Evolutionary conservation across 1,140 invertebrate species (phyloP).

Genomic region (Scaptomyza hsui): DNA sequence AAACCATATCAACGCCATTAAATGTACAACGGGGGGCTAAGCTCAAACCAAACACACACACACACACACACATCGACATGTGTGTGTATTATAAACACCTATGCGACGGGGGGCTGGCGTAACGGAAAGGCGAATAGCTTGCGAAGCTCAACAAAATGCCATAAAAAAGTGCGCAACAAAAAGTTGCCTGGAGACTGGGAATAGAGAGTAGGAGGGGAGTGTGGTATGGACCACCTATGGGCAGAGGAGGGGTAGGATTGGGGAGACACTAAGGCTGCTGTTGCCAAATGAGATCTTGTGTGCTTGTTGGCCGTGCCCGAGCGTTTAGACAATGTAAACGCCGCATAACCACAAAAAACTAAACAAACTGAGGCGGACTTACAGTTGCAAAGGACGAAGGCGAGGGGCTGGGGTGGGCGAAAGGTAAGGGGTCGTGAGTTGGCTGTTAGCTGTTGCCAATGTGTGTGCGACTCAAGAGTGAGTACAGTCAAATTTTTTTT

Average conservation of each 20-base stretch:
- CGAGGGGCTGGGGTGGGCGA: not conserved
- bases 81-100: slow-evolving; percentile 56
- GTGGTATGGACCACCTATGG: slow-evolving; percentile 18
- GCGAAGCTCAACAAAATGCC: slow-evolving; percentile 55
- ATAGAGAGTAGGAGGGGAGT: slow-evolving; percentile 13
- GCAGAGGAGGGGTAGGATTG: not conserved
- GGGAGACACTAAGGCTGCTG: not conserved
- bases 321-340: slow-evolving; percentile 80
- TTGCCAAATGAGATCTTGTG: slow-evolving; percentile 39
- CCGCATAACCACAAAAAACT: slow-evolving; percentile 65
- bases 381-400: not conserved
- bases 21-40: slow-evolving; percentile 76
- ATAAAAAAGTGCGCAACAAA: slow-evolving; percentile 79
- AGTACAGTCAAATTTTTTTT: slow-evolving; percentile 59
- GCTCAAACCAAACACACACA: slow-evolving; percentile 16
- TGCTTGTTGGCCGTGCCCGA: slow-evolving; percentile 58
- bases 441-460: slow-evolving; percentile 22
- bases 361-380: slow-evolving; percentile 63
- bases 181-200: slow-evolving; percentile 41
- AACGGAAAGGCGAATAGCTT: slow-evolving; percentile 30
- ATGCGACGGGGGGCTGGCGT: slow-evolving; percentile 18
- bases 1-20: slow-evolving; percentile 83
- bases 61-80: slow-evolving; percentile 24
- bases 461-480: slow-evolving; percentile 62
- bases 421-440: not conserved